Evolutionary conservation across 2,888 invertebrate species (phyloP).

Genomic region (Lasius platythorax): DNA sequence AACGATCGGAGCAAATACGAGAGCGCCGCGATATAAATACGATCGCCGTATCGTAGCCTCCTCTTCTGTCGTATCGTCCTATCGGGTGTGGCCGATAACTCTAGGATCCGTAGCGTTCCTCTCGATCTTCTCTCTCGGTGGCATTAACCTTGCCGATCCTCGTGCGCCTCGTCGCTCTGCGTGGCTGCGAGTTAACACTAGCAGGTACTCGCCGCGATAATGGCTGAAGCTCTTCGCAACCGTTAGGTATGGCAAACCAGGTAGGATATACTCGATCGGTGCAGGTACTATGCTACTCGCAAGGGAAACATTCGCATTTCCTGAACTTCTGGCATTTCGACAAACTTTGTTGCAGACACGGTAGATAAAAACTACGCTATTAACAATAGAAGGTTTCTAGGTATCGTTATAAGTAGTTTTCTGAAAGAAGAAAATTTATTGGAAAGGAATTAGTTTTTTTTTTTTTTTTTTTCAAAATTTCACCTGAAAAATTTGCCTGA

Average conservation of each 20-base stretch:
- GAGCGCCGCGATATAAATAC: slow-evolving; percentile 3
- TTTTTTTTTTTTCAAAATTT: too few relatives aligned
- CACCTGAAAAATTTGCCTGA: too few relatives aligned
- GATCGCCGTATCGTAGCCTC: neutral
- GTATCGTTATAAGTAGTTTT: slow-evolving; percentile 6
- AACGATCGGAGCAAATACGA: slow-evolving; percentile 11
- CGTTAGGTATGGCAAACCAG: slow-evolving; percentile 78
- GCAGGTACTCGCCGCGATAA: slow-evolving; percentile 77
- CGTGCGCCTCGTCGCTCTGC: slow-evolving; percentile 62
- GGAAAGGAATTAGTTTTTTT: too few relatives aligned
- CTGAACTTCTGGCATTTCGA: neutral
- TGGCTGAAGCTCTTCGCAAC: slow-evolving; percentile 75
- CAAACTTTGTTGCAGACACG: slow-evolving; percentile 3
- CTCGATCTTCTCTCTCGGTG: slow-evolving; percentile 64
- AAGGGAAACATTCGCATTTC: slow-evolving; percentile 10
- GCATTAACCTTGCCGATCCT: slow-evolving; percentile 80
- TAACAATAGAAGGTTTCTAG: neutral
- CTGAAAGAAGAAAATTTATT: neutral
- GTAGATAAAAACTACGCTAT: neutral
- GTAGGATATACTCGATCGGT: slow-evolving; percentile 56
- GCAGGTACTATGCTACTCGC: slow-evolving; percentile 12
- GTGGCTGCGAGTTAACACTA: slow-evolving; percentile 73
- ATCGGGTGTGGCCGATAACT: slow-evolving; percentile 72
- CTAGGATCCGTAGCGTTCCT: slow-evolving; percentile 65
- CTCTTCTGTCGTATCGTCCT: neutral